Base-by-base conservation (phyloP, 2,888 invertebrate genomes). In the Anoplius nigerrimus region DNA sequence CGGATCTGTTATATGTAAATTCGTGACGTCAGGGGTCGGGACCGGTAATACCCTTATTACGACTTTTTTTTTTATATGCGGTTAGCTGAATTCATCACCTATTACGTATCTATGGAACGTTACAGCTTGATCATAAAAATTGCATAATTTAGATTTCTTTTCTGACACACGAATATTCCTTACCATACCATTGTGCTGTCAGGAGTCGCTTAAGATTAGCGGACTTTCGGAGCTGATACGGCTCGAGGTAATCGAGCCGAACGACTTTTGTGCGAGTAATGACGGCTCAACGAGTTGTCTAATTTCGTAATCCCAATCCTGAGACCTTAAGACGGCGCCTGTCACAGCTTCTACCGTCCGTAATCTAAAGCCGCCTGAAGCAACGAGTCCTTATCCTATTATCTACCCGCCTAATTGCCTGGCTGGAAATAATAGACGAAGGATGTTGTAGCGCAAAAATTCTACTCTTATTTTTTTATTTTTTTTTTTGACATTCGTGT, bases 311-410 rank as follows among this genome's bases (percentile, higher is more conserved):
- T 48, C 48, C n/a, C 34, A 48, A 48, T 48, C 18, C n/a, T n/a
- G 13, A 18, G 3, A 18, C 18, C 18, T 18, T 48, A 48, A 48
- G 11, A 6, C 48, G n/a, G 4, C 13, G 48, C 4, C 13, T n/a
- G 5, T 48, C 48, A 18, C 3, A 16, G 48, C 48, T 48, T 48
- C 48, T 48, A 2, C 16, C 18, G 48, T 48, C 48, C 48, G 11
- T 48, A 48, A 48, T 48, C 48, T 48, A 48, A 48, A 16, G 48
- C 16, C 18, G 48, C 48, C 48, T 48, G 48, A 48, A 18, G 48
- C n/a, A 48, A 48, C 48, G n/a, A 18, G n/a, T 48, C 48, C 48
- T 48, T 48, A 48, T 48, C n/a, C 48, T 48, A 48, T 34, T 34
- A 34, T 34, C 34, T 34, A 34, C 34, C 34, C 34, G 34, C 34